Evolutionary conservation across 1,140 invertebrate species (phyloP), one percentile per base, ranked within the genome.

Genomic region (Teleogryllus occipitalis): DNA sequence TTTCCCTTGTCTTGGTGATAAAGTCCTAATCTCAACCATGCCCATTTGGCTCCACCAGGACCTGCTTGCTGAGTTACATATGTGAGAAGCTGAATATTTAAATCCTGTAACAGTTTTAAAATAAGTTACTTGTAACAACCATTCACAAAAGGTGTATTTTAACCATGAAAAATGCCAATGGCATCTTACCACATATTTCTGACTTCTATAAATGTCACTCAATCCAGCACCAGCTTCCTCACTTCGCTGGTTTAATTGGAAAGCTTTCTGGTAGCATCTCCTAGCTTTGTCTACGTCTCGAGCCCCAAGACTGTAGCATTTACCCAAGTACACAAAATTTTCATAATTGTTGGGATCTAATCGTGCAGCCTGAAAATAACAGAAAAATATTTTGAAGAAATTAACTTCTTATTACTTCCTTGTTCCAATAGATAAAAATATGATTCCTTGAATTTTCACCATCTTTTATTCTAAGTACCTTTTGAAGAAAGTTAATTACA

Each of bases 241-340:
- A 80, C 90, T 90, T 79, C 88, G 86, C 22, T 89, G 88, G 87
- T 95, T 93, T 5, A 97, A 87, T 83, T 91, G 91, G 80, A 93
- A 90, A 47, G 93, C 91, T 86, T 95, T 96, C 84, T 95, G 91
- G 85, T 92, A 96, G 87, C 95, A 97, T 83, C 92, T 92, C 82
- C 89, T 90, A 7, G 93, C 91, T 83, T 93, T 92, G 65, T 90
- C 87, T 47, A 90, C 83, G 84, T 94, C 90, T 47, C 89, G 83
- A 78, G 86, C 87, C 79, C 88, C 82, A 81, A 90, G 83, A 82
- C 87, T 83, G 86, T 96, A 96, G 85, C 92, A 93, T 83, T 91
- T 88, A 15, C 94, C 95, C 79, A 97, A 87, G 84, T 93, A 91
- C 54, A 93, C 85, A 85, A 95, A 94, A 82, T 91, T 92, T 81